Conservation (phyloP, 2,113 vertebrate genomes). For the Pseudorectes ferrugineus region DNA sequence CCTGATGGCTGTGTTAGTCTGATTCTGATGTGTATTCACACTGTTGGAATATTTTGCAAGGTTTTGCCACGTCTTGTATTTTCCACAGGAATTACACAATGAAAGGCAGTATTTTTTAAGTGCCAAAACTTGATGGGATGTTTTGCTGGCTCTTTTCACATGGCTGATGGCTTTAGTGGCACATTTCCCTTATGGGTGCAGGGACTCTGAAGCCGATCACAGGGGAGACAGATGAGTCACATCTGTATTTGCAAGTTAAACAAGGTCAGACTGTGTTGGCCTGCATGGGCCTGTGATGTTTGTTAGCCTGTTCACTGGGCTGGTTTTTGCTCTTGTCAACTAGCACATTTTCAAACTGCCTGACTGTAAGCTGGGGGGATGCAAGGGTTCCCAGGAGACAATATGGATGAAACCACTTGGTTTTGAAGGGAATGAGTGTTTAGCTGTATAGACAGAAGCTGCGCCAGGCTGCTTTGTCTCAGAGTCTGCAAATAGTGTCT, state of each 20-base stretch:
- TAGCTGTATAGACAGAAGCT: neutral
- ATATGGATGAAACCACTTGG: neutral
- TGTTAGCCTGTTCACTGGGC: neutral
- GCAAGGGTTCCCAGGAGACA: neutral
- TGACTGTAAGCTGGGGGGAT: neutral
- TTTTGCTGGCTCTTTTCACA: neutral
- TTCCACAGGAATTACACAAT: neutral
- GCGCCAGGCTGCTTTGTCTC: neutral
- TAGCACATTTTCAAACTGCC: neutral
- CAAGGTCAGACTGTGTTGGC: neutral
- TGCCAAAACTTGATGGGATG: neutral
- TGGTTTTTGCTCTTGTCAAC: neutral
- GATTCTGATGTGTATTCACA: neutral
- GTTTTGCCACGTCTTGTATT: neutral
- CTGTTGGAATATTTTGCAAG: neutral
- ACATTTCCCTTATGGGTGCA: neutral
- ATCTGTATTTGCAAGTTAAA: slow-evolving; percentile 4
- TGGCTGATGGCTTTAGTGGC: neutral
- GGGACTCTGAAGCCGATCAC: neutral
- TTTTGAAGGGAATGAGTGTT: neutral
- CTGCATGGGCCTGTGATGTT: neutral
- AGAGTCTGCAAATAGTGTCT: neutral
- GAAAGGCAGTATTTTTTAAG: neutral
- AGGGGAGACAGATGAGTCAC: neutral
- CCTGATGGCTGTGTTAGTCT: neutral